Evolutionary conservation across 2,113 vertebrate species (phyloP).

Genomic region (Takifugu bimaculatus): DNA sequence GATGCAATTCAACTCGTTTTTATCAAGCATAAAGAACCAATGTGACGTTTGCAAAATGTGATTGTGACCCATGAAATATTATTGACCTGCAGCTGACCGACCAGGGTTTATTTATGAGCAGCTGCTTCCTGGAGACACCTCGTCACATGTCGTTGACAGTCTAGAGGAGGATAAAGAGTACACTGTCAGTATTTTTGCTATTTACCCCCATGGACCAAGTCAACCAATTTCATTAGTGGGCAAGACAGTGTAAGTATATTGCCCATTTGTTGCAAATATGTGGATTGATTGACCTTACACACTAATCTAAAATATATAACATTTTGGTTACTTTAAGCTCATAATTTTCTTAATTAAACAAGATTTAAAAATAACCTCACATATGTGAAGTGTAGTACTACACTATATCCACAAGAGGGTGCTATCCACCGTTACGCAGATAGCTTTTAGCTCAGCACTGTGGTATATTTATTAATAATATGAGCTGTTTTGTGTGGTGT

Average conservation of each 20-base stretch:
- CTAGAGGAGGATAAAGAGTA: conserved; percentile 83
- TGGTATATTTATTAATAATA: not conserved
- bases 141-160: conserved; percentile 81
- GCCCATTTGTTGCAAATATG: no score
- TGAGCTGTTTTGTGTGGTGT: conserved; percentile 8
- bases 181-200: conserved; percentile 76
- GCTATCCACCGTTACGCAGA: conserved; percentile 14
- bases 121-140: conserved; percentile 70
- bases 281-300: not conserved
- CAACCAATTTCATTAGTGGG: conserved; percentile 74
- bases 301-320: not conserved
- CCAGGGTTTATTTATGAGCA: conserved; percentile 76
- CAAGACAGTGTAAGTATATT: conserved; percentile 78
- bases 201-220: conserved; percentile 77
- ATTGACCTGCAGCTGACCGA: conserved; percentile 70
- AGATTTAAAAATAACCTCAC: not conserved
- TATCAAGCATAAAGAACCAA: not conserved
- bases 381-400: conserved; percentile 27
- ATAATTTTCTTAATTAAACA: not conserved
- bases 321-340: not conserved
- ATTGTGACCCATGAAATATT: conserved; percentile 5
- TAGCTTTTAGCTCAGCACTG: not conserved
- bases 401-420: conserved; percentile 36
- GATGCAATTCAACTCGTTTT: not conserved
- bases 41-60: not conserved